These are phyloP conservation scores for Hirudinaria manillensis DNA, from an alignment of 2,888 invertebrate genomes.

Conservation along the genomic window DNA sequence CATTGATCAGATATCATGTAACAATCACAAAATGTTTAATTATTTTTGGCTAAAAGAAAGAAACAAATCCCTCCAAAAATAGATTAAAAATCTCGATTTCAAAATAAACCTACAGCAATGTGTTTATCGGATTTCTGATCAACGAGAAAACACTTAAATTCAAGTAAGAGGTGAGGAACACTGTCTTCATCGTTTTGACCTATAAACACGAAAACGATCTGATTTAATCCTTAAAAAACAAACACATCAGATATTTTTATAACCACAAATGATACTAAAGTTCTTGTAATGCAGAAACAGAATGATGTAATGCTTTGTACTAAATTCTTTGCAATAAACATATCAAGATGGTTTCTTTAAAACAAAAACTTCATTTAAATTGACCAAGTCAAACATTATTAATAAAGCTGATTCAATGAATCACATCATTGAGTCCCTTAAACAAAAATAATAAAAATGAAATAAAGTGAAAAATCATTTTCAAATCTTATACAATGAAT, in stretches of 20 bases:
- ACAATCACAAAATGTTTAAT: too few relatives aligned
- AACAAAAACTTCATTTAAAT: too few relatives aligned
- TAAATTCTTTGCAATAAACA: not conserved
- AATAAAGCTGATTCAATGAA: too few relatives aligned
- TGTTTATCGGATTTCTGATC: slow-evolving; percentile 80
- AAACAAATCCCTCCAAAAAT: too few relatives aligned
- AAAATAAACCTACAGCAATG: slow-evolving; percentile 61
- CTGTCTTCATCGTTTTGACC: slow-evolving; percentile 51
- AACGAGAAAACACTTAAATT: slow-evolving; percentile 87
- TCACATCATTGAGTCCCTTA: too few relatives aligned
- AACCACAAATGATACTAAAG: not conserved
- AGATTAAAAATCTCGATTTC: not conserved
- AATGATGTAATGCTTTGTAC: not conserved
- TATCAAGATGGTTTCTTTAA: too few relatives aligned
- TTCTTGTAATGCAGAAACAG: not conserved
- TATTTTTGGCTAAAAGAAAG: too few relatives aligned
- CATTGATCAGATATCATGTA: too few relatives aligned
- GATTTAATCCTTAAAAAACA: not conserved
- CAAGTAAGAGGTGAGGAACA: slow-evolving; percentile 75
- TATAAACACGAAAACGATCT: not conserved
- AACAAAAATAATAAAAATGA: too few relatives aligned
- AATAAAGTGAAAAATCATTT: too few relatives aligned
- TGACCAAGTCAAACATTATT: too few relatives aligned
- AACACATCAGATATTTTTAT: not conserved
- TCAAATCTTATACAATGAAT: not conserved